phyloP scores from a whole-genome alignment of 2,888 invertebrate genomes.

The Terebella lapidaria region DNA sequence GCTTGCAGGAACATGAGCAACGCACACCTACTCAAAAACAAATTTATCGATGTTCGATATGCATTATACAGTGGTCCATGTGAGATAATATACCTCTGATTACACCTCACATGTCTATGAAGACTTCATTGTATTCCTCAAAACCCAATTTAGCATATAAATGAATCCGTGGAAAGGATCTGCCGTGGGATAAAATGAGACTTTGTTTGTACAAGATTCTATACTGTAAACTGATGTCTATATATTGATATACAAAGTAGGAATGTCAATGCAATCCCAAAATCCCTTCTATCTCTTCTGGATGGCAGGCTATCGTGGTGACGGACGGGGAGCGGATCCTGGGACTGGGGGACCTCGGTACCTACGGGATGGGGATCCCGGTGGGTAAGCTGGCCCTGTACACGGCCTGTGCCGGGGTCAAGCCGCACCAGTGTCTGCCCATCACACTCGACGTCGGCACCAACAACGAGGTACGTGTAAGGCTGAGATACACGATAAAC shows the following conservation, averaged over 20 bases:
- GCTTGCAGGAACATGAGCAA: too few relatives aligned
- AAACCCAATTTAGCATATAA: too few relatives aligned
- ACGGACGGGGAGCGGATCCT: slow-evolving; percentile 98
- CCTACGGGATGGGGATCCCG: slow-evolving; percentile 64
- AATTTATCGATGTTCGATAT: too few relatives aligned
- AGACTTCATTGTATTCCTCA: too few relatives aligned
- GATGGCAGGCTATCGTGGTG: slow-evolving; percentile 65
- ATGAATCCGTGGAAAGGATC: too few relatives aligned
- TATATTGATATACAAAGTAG: neutral
- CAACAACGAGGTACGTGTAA: slow-evolving; percentile 71
- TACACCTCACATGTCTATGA: too few relatives aligned
- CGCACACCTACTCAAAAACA: too few relatives aligned
- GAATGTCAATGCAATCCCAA: neutral
- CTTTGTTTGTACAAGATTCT: too few relatives aligned
- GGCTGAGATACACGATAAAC: too few relatives aligned
- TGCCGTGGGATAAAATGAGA: too few relatives aligned
- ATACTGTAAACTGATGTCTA: neutral
- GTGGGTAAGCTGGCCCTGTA: slow-evolving; percentile 85
- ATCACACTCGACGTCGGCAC: slow-evolving; percentile 92
- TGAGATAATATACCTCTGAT: too few relatives aligned
- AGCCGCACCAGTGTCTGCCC: slow-evolving; percentile 91
- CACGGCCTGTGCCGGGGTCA: slow-evolving; percentile 93
- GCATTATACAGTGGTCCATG: too few relatives aligned
- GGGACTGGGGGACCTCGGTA: slow-evolving; percentile 94
- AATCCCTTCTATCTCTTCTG: neutral